Evolutionary conservation across 2,888 invertebrate genomes (phyloP).

Genomic region (Eremobia ochroleuca): DNA sequence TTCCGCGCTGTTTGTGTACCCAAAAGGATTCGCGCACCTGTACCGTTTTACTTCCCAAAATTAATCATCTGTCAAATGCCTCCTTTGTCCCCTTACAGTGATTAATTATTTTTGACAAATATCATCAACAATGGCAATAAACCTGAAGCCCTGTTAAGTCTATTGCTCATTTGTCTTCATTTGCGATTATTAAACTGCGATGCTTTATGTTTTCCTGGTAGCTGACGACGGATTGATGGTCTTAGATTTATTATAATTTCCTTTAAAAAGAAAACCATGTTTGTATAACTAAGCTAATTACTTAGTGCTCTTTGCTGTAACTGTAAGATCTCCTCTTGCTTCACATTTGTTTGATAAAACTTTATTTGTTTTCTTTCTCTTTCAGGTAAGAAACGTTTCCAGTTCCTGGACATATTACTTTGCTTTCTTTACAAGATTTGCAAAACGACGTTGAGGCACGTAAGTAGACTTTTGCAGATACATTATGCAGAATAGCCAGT

Average conservation of each 20-base stretch:
- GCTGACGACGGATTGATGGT: constrained; percentile 20
- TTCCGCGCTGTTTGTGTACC: constrained; percentile 76
- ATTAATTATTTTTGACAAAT: constrained; percentile 79
- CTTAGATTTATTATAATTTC: constrained; percentile 21
- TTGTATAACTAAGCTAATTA: constrained; percentile 27
- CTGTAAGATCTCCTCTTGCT: not conserved
- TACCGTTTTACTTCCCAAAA: constrained; percentile 73
- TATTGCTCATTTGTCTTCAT: constrained; percentile 62
- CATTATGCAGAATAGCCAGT: not conserved
- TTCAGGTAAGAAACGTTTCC: constrained; percentile 36
- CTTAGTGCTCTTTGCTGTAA: not conserved
- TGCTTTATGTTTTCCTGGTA: constrained; percentile 47
- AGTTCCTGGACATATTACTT: not conserved
- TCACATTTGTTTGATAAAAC: not conserved
- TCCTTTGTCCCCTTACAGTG: constrained; percentile 67
- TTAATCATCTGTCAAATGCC: constrained; percentile 82
- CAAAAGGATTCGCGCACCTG: constrained; percentile 74
- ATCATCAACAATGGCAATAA: constrained; percentile 72
- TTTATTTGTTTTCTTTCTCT: constrained; percentile 8
- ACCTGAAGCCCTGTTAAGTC: constrained; percentile 61
- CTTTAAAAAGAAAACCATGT: constrained; percentile 36
- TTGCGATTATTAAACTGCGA: constrained; percentile 58
- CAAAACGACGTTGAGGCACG: not conserved
- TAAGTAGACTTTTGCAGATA: constrained; percentile 32
- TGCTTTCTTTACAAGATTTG: not conserved